Evolutionary conservation across 2,113 vertebrate genomes (phyloP).

Genomic region (Grammomys dolichurus): DNA sequence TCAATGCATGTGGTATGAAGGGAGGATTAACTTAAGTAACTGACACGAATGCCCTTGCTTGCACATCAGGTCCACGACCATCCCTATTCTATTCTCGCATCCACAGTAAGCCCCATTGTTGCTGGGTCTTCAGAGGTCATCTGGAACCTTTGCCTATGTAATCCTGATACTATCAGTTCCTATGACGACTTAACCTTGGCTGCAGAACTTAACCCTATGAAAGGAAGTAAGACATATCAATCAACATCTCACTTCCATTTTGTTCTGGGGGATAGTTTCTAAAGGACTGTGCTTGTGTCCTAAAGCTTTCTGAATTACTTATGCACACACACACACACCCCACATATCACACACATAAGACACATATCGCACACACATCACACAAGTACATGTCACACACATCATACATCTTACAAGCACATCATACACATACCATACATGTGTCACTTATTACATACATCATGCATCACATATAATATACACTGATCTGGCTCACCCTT

Average conservation of each 20-base stretch:
- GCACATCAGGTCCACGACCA: not conserved
- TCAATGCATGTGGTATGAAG: constrained; percentile 38
- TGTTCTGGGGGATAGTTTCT: not conserved
- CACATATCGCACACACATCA: not conserved
- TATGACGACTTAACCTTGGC: not conserved
- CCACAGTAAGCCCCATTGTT: not conserved
- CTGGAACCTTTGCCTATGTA: not conserved
- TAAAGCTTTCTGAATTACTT: not conserved
- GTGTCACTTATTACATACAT: not conserved
- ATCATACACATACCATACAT: not conserved
- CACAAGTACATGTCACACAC: not conserved
- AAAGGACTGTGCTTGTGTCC: not conserved
- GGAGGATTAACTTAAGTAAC: constrained; percentile 32
- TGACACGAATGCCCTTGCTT: constrained; percentile 24
- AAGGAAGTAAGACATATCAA: not conserved
- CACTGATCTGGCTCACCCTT: not conserved
- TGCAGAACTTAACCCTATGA: not conserved
- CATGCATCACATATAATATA: not conserved
- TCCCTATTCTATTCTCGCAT: not conserved
- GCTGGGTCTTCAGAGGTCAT: not conserved
- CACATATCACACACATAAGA: not conserved
- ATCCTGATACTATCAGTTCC: not conserved
- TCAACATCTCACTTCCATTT: not conserved
- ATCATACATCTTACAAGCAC: not conserved
- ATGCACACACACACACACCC: not conserved